phyloP scores from a whole-genome alignment of 2,797 vertebrate genomes.

The Limnodromus scolopaceus region DNA sequence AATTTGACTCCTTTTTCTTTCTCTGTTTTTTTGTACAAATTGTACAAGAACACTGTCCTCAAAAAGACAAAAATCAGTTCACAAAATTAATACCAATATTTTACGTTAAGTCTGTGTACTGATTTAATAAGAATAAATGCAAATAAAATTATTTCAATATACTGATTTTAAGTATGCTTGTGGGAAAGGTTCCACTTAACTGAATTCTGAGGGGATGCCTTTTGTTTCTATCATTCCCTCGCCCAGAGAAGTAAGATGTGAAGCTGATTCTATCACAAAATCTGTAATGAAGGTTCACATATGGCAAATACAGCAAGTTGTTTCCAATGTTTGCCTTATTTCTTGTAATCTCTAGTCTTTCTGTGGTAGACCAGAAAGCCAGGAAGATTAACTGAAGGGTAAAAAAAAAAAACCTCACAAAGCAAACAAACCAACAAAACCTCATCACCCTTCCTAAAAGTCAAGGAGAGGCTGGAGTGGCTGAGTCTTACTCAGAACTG shows the following conservation, averaged over 20 bases:
- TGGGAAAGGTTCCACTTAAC: background rate
- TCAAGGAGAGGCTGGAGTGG: background rate
- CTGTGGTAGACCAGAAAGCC: background rate
- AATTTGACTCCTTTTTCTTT: background rate
- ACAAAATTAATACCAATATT: background rate
- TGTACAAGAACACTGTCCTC: background rate
- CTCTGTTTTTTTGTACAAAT: background rate
- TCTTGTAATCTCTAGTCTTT: background rate
- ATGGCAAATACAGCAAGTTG: background rate
- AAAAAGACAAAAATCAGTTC: background rate
- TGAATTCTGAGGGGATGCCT: background rate
- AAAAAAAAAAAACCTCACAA: background rate
- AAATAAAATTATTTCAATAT: background rate
- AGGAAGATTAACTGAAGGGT: background rate
- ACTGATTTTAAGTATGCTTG: background rate
- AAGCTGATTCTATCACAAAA: background rate
- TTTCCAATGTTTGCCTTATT: background rate
- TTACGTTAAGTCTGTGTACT: background rate
- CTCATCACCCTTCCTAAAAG: background rate
- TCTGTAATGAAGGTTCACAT: background rate
- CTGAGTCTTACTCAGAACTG: background rate
- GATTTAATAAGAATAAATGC: background rate
- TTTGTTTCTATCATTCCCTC: background rate
- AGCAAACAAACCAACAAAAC: background rate
- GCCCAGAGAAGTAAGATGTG: background rate